phyloP scores from a whole-genome alignment of 2,797 vertebrate species.

The Brotula barbata region DNA sequence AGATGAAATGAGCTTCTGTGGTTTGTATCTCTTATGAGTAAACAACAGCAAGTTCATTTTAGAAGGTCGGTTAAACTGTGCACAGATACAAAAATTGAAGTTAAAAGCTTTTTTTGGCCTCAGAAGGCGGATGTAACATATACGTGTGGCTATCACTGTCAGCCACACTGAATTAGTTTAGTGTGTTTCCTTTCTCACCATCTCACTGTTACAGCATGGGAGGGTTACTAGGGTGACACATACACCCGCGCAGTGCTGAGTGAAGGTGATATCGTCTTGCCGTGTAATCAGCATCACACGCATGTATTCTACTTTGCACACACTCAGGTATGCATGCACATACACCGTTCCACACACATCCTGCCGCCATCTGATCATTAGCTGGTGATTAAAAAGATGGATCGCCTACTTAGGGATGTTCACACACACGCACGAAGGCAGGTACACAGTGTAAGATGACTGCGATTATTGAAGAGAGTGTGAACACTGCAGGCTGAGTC shows the following conservation, averaged over 20 bases:
- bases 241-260: constrained; percentile 15
- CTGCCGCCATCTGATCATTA: constrained; percentile 26
- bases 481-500: neutral
- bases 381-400: constrained; percentile 36
- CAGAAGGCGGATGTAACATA: constrained; percentile 25
- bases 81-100: neutral
- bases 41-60: neutral
- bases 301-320: constrained; percentile 42
- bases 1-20: too few species aligned
- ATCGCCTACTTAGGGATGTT: constrained; percentile 14
- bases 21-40: too few species aligned
- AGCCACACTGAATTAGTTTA: constrained; percentile 18
- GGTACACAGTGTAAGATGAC: too few species aligned
- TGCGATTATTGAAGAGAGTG: neutral
- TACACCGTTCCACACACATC: constrained; percentile 11
- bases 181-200: constrained; percentile 23
- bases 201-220: constrained; percentile 25
- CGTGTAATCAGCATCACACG: constrained; percentile 44
- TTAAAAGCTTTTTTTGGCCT: neutral
- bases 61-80: neutral
- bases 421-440: neutral
- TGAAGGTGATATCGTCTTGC: constrained; percentile 47
- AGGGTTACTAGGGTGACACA: constrained; percentile 3
- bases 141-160: constrained; percentile 16
- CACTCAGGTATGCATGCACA: constrained; percentile 28